These are phyloP conservation scores for Eupithecia inturbata DNA, from an alignment of 2,888 invertebrate species.

Conservation along the genomic window DNA sequence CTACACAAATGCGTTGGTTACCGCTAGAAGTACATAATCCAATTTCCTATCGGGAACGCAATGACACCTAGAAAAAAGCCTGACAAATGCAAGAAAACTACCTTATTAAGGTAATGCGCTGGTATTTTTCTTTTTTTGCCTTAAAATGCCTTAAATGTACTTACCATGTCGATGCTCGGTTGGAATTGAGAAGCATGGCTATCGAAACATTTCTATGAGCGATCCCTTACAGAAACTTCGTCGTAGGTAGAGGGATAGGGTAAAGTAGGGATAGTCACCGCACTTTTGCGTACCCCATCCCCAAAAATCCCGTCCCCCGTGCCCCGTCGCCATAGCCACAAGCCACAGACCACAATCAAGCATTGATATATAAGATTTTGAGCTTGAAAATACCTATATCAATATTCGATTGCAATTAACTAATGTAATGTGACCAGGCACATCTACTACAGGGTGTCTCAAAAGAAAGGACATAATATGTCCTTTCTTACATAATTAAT, in stretches of 20 bases:
- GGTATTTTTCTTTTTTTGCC: not conserved
- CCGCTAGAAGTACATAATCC: conserved; percentile 49
- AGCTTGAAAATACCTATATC: too few species aligned
- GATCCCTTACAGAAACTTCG: not conserved
- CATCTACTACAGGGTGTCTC: too few species aligned
- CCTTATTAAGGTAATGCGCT: conserved; percentile 43
- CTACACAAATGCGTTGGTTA: not conserved
- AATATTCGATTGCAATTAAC: too few species aligned
- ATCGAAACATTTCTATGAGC: not conserved
- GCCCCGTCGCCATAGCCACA: too few species aligned
- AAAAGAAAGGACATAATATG: too few species aligned
- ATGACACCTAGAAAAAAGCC: conserved; percentile 64
- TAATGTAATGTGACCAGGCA: too few species aligned
- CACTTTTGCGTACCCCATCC: too few species aligned
- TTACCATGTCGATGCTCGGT: not conserved
- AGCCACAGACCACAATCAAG: too few species aligned
- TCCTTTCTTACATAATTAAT: too few species aligned
- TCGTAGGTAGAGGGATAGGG: not conserved
- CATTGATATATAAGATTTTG: not conserved
- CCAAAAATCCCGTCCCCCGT: too few species aligned
- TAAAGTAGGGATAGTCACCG: not conserved
- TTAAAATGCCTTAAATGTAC: not conserved
- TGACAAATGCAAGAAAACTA: conserved; percentile 51
- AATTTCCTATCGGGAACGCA: conserved; percentile 58
- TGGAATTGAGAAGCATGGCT: not conserved